These are phyloP conservation scores for Alethe diademata DNA, from an alignment of 2,113 vertebrate species.

Conservation along the genomic window DNA sequence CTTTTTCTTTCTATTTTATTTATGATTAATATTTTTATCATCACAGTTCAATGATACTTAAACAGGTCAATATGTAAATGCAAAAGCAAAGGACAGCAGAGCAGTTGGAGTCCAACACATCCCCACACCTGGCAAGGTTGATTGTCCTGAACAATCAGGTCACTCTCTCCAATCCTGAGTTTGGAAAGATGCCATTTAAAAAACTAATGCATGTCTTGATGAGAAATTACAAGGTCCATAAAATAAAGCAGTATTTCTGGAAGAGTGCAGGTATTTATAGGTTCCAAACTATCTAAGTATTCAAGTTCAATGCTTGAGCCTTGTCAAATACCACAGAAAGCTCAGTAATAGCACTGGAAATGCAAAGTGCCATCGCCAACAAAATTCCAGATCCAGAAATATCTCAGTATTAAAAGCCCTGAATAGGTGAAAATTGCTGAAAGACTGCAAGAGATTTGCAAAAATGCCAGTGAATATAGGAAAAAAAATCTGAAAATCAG, in stretches of 20 bases:
- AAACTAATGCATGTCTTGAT: background rate
- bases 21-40: background rate
- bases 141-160: background rate
- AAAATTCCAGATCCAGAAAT: conserved; percentile 44
- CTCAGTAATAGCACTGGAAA: background rate
- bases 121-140: background rate
- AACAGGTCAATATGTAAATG: background rate
- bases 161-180: background rate
- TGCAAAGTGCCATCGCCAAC: background rate
- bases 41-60: background rate
- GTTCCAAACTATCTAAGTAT: background rate
- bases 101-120: background rate
- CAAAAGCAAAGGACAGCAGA: background rate
- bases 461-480: background rate
- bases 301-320: background rate
- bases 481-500: background rate
- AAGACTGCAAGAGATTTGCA: background rate
- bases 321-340: conserved; percentile 3
- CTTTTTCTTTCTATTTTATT: background rate
- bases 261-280: background rate
- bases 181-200: background rate
- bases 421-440: conserved; percentile 11
- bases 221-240: background rate
- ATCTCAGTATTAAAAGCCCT: conserved; percentile 21
- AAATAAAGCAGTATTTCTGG: background rate